A percentile compares a stretch with the other conserved stretches of the same genome.
phyloP scores from a whole-genome alignment of 1,140 invertebrate species.

The Propsilocerus akamusi region DNA sequence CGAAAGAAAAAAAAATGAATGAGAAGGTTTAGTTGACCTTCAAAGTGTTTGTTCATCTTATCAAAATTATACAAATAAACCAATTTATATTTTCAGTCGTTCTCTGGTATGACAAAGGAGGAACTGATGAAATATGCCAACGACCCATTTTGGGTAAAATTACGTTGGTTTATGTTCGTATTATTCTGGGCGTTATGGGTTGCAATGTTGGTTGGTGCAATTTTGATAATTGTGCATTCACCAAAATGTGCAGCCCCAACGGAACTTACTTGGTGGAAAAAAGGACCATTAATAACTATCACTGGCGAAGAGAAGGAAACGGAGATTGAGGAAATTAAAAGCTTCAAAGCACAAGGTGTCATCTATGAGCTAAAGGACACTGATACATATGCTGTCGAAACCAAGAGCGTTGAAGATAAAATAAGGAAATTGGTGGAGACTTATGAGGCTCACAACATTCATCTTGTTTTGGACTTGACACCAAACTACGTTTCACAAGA shows the following conservation, averaged over 20 bases:
- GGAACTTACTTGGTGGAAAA: constrained; percentile 41
- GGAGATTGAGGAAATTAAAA: constrained; percentile 6
- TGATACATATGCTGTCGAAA: constrained; percentile 15
- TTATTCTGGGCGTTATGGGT: constrained; percentile 74
- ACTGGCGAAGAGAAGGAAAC: constrained; percentile 10
- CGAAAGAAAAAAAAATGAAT: no score
- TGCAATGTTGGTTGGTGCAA: constrained; percentile 65
- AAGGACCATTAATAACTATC: constrained; percentile 17
- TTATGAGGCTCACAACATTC: constrained; percentile 13
- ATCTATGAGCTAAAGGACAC: constrained; percentile 19
- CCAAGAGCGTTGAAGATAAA: constrained; percentile 13
- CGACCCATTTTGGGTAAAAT: constrained; percentile 77
- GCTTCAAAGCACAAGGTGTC: constrained; percentile 15
- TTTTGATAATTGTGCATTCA: constrained; percentile 63
- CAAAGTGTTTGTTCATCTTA: no score
- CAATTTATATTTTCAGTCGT: no score
- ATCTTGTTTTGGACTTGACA: constrained; percentile 28
- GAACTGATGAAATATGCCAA: constrained; percentile 82
- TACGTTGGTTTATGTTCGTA: constrained; percentile 70
- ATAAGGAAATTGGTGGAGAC: constrained; percentile 14
- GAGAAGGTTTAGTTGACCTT: no score
- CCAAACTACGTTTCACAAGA: constrained; percentile 27
- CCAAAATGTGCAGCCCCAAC: constrained; percentile 59
- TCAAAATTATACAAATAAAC: no score
- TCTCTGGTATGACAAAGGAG: constrained; percentile 74